Conservation (phyloP, 2,797 vertebrate genomes). For the Cirrhinus molitorella region DNA sequence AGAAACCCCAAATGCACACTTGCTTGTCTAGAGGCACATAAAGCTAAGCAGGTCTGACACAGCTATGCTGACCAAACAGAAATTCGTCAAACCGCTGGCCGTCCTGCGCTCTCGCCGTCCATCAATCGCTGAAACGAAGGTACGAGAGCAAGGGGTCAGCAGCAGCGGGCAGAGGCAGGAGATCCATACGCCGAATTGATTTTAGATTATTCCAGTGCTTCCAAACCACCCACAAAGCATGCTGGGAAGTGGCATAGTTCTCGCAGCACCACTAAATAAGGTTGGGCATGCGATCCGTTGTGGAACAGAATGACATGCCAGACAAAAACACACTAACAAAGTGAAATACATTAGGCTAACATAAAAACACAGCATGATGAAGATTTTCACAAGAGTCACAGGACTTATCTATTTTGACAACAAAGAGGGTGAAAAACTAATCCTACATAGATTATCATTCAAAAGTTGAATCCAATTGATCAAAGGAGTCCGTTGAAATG, state of each 20-base stretch:
- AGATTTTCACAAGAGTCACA: neutral
- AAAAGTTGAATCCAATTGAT: neutral
- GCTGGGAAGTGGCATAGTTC: constrained; percentile 59
- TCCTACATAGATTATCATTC: neutral
- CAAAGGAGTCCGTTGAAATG: neutral
- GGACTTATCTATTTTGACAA: neutral
- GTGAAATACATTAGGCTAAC: constrained; percentile 30
- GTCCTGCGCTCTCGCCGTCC: neutral
- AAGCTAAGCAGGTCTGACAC: neutral
- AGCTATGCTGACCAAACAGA: constrained; percentile 19
- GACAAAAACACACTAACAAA: neutral
- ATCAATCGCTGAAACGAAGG: constrained; percentile 65
- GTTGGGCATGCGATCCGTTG: constrained; percentile 27
- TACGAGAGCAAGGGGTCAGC: neutral
- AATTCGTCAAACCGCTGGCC: neutral
- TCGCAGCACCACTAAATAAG: neutral
- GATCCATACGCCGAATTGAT: constrained; percentile 78
- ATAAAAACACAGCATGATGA: neutral
- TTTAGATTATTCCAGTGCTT: constrained; percentile 71
- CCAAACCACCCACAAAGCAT: constrained; percentile 52
- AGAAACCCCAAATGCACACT: constrained; percentile 5
- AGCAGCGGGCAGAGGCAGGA: constrained; percentile 51
- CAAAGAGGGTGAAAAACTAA: neutral
- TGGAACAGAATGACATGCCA: constrained; percentile 1
- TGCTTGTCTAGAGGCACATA: neutral